A percentile compares a stretch with the other conserved stretches of the same genome.
These are phyloP conservation scores for Microcebus jonahi DNA, from an alignment of 2,113 vertebrate genomes.

Conservation along the genomic window DNA sequence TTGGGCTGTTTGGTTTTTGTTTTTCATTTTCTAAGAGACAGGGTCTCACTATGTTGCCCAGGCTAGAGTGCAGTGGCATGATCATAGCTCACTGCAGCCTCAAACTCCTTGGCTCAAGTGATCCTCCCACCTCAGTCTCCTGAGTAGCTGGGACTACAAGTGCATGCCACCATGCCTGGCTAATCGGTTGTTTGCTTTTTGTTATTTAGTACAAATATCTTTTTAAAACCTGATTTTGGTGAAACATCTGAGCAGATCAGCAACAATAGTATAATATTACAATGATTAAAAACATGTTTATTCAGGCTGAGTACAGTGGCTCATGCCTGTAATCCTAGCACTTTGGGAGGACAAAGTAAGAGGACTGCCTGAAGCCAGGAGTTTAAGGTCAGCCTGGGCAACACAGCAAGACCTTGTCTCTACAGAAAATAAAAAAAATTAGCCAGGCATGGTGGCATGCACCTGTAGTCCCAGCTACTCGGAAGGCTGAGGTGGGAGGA, in stretches of 20 bases:
- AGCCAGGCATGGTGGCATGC: too few relatives aligned
- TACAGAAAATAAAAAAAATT: too few relatives aligned
- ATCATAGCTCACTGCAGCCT: too few relatives aligned
- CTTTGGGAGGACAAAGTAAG: background rate
- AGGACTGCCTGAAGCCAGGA: background rate
- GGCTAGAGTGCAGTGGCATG: too few relatives aligned
- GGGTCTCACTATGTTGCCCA: too few relatives aligned
- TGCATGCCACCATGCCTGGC: too few relatives aligned
- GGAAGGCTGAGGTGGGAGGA: background rate
- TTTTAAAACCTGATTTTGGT: slow-evolving; percentile 37
- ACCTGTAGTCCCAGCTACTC: background rate
- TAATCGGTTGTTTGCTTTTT: too few relatives aligned
- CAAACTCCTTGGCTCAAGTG: too few relatives aligned
- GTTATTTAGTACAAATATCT: background rate
- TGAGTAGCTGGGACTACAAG: too few relatives aligned
- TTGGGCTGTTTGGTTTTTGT: background rate
- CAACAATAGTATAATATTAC: background rate
- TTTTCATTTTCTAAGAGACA: too few relatives aligned
- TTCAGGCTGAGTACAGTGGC: background rate
- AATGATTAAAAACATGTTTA: background rate
- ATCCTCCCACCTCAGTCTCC: too few relatives aligned
- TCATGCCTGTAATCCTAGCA: background rate
- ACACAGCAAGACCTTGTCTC: too few relatives aligned
- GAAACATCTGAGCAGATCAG: slow-evolving; percentile 29
- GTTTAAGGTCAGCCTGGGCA: background rate